These are phyloP conservation scores for Agrenia bidenticulata DNA, from an alignment of 2,888 invertebrate genomes.

Conservation along the genomic window DNA sequence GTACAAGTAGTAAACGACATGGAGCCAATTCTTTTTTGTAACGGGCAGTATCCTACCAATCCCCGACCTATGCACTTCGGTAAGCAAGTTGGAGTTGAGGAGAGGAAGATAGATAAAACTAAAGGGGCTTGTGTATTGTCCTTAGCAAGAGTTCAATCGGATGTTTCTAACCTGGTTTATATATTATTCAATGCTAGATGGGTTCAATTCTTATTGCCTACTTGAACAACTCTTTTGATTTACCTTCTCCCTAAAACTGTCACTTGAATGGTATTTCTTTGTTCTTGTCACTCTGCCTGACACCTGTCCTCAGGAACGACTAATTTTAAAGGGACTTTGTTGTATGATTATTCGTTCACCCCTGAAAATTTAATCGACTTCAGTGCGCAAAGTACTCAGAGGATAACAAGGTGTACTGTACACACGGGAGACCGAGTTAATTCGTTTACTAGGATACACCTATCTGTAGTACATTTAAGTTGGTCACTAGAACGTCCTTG, in stretches of 20 bases:
- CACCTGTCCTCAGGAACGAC: constrained; percentile 2
- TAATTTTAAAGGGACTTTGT: neutral
- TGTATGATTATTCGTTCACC: neutral
- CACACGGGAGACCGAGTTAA: too few species aligned
- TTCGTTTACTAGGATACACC: neutral
- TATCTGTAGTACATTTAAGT: neutral
- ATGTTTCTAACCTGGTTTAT: neutral
- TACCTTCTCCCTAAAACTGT: neutral
- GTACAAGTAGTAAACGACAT: neutral
- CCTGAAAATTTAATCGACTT: constrained; percentile 7
- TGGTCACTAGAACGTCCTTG: neutral
- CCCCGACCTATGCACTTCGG: too few species aligned
- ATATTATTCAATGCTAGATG: constrained; percentile 6
- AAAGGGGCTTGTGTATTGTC: too few species aligned
- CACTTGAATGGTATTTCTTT: constrained; percentile 2
- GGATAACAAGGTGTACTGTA: neutral
- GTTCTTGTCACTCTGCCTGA: constrained; percentile 3
- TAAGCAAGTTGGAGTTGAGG: too few species aligned
- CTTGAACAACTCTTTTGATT: neutral
- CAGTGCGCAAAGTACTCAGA: neutral
- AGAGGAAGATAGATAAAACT: too few species aligned
- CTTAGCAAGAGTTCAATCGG: too few species aligned
- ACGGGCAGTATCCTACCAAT: too few species aligned
- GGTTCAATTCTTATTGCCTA: neutral
- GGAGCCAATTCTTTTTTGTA: neutral